Base-by-base conservation (phyloP, 1,140 invertebrate species). In the Magallana ariakensis region DNA sequence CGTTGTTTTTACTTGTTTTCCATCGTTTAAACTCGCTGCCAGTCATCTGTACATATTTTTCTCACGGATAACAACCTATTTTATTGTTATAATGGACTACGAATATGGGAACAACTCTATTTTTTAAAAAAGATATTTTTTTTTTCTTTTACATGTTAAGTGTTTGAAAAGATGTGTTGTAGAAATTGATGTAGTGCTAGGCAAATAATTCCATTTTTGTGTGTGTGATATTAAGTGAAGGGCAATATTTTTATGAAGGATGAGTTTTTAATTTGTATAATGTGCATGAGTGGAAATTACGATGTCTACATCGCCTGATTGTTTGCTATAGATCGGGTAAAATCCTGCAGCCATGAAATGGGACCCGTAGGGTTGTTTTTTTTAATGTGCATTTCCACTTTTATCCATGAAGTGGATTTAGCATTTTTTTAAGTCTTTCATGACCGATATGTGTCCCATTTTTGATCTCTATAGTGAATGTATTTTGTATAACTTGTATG, bases 81-180 rank as follows among this genome's bases (percentile, higher is more conserved):
- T 85, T 80, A 84, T 86, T 83, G 54, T 53, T 81, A 56, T 33
- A 54, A 89, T 56, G 88, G 88, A 89, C 88, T 87, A 22, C 54
- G 88, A 75, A 89, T 87, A 85, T 85, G 87, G 87, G 87, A 88
- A 86, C 87, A 88, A 88, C 62, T 86, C 84, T 62, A 62, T 80
- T 81, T 85, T 75, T 80, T 33, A 46, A 83, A 33, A 75, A 22
- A 70, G 11, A 10, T 85, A 46, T 82, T 83, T 88, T 86, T 86
- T 86, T 86, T 56, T 54, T 46, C 53, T 80, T 80, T 86, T 82
- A 75, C 46, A 86, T 88, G 84, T 83, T 57, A 83, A 80, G 22
- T 57, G 15, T 80, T 62, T 83, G 85, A 86, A 85, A 85, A 86
- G 81, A 82, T 86, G 85, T 75, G 87, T 86, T 88, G 85, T 86